Evolutionary conservation across 2,888 invertebrate genomes (phyloP).

Genomic region (Macrosiphum euphorbiae): DNA sequence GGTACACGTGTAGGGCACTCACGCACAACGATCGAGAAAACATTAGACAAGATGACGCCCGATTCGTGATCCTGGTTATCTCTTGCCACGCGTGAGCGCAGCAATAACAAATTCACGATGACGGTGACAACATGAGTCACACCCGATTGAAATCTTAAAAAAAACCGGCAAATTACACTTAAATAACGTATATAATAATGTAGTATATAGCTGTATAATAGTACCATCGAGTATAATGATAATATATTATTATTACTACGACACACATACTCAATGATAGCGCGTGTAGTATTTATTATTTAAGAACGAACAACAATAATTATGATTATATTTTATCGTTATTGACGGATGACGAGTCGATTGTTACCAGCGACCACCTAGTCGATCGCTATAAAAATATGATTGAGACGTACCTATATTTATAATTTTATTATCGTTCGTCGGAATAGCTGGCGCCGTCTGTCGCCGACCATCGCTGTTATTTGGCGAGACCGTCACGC

Average conservation of each 20-base stretch:
- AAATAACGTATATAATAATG: no score
- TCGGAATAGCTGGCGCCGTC: neutral
- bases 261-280: no score
- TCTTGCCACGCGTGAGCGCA: neutral
- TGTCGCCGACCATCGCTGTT: neutral
- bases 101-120: neutral
- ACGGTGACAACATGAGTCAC: neutral
- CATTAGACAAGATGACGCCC: neutral
- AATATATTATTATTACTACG: no score
- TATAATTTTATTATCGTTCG: neutral
- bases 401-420: neutral
- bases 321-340: neutral
- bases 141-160: neutral
- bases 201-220: no score
- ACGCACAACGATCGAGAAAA: neutral
- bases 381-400: no score
- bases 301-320: neutral
- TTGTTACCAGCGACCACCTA: neutral
- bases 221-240: no score
- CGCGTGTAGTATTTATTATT: neutral
- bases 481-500: neutral
- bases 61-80: neutral
- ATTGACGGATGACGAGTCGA: neutral
- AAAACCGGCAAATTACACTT: neutral
- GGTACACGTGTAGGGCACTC: neutral